Evolutionary conservation across 2,888 invertebrate species (phyloP).

Genomic region (Bimastos eiseni): DNA sequence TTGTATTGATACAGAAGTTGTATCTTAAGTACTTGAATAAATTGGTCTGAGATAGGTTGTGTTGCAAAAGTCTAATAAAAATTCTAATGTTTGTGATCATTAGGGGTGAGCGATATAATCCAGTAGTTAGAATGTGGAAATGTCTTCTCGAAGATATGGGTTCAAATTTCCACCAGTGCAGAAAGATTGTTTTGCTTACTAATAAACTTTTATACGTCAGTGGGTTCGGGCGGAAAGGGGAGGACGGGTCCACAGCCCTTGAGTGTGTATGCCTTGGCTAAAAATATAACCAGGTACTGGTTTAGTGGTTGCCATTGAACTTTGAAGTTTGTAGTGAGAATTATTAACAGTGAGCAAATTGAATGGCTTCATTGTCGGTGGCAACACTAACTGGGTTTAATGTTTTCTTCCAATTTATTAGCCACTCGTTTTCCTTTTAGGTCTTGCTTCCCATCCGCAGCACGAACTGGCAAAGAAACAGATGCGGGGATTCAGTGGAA

Average conservation of each 20-base stretch:
- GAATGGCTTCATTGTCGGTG: neutral
- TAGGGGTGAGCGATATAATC: neutral
- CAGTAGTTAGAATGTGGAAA: neutral
- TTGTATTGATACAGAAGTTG: neutral
- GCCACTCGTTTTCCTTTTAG: constrained; percentile 25
- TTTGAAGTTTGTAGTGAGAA: neutral
- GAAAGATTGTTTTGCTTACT: neutral
- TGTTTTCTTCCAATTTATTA: neutral
- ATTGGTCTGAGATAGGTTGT: neutral
- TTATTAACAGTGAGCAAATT: neutral
- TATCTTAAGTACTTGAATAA: neutral
- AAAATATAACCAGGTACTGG: too few species aligned
- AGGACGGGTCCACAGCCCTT: neutral
- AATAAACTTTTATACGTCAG: neutral
- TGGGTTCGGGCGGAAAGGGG: neutral
- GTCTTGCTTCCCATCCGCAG: constrained; percentile 59
- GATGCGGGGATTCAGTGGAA: constrained; percentile 62
- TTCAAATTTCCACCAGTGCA: too few species aligned
- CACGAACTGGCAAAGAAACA: constrained; percentile 59
- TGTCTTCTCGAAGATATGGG: too few species aligned
- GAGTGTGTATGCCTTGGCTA: neutral
- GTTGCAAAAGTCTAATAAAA: neutral
- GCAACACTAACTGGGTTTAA: neutral
- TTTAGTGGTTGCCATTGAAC: neutral
- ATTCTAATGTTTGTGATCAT: neutral